phyloP scores from a whole-genome alignment of 2,113 vertebrate genomes.

The Crotalus viridis region DNA sequence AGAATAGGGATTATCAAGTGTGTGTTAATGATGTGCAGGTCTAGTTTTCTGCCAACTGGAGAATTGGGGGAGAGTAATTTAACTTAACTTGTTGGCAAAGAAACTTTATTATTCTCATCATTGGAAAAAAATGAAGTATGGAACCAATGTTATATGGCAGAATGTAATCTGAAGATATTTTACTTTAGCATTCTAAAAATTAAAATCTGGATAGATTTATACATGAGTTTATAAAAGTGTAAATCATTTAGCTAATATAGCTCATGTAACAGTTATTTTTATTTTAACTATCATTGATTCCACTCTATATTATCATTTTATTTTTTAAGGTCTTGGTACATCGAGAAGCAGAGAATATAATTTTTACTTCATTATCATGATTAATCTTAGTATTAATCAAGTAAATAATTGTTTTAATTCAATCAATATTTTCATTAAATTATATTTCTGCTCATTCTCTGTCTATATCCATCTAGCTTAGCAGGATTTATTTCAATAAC shows the following conservation, averaged over 20 bases:
- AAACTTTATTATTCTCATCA: neutral
- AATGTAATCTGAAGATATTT: slow-evolving; percentile 31
- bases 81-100: neutral
- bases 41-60: neutral
- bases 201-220: slow-evolving; percentile 2
- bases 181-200: neutral
- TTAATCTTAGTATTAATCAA: neutral
- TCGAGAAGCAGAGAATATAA: neutral
- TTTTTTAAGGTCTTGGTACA: neutral
- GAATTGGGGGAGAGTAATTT: neutral
- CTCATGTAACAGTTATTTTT: slow-evolving; percentile 17
- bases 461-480: neutral
- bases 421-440: neutral
- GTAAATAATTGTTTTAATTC: neutral
- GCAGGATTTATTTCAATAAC: neutral
- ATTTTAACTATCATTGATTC: neutral
- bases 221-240: neutral
- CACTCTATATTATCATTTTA: neutral
- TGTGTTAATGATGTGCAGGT: neutral
- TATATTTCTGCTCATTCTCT: neutral
- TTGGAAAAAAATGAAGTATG: neutral
- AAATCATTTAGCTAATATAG: slow-evolving; percentile 12
- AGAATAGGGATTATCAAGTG: neutral
- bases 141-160: neutral
- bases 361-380: neutral